Base-by-base conservation (phyloP, 1,140 invertebrate genomes). In the Polyergus mexicanus region DNA sequence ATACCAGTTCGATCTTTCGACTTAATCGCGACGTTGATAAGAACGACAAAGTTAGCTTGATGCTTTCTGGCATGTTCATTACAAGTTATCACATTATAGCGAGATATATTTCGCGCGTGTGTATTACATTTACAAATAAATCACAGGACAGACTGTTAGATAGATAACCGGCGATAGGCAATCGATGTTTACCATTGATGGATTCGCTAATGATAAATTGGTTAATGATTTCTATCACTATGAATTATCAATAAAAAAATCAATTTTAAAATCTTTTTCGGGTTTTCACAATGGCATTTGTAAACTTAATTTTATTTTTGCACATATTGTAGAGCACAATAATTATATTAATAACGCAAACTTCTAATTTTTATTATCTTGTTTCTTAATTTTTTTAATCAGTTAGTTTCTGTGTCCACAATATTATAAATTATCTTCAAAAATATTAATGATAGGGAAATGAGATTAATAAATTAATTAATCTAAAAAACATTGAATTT, bases 1-100 rank as follows among this genome's bases (percentile, higher is more conserved):
- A 62, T 25, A 8, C 38, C 35, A 62, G 8, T 8, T 58, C 54
- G 28, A 72, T 75, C 35, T 60, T 60, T 60, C 54, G 38, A 13
- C 16, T 76, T 62, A 41, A 76, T 56, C 38, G 56, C 22, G 19
- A 54, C 22, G 68, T 47, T 56, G 72, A 85, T 77, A 85, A 62
- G 56, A 84, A 69, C 25, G n/a, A 76, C 28, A 44, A 56, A 13
- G 11, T 25, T n/a, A 10, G 22, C 41, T 72, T 86, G 38, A 54
- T 41, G 19, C 47, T 81, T 72, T 60, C 32, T 74, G 25, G 28
- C 75, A 86, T 41, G 25, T 44, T n/a, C 72, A 87, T 88, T 84
- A 88, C 41, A 58, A 60, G 41, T 35, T 41, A 68, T 74, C 60
- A 6, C 44, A 60, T 76, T 62, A 44, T 19, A 75, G 16, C 56